Evolutionary conservation across 1,140 invertebrate genomes (phyloP).

Genomic region (Tetramorium simillimum): DNA sequence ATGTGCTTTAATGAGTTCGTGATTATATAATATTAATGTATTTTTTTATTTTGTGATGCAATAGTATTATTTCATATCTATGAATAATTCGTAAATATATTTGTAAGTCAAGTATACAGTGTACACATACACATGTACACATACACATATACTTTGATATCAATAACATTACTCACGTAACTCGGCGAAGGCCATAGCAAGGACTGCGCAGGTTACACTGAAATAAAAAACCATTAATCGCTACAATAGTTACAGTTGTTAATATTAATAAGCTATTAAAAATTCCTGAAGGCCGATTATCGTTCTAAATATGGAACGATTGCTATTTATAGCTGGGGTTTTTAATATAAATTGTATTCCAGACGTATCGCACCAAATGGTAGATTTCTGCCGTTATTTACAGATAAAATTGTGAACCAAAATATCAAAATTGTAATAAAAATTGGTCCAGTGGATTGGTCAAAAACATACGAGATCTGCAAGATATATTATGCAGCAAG

Average conservation of each 20-base stretch:
- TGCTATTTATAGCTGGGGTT: not conserved
- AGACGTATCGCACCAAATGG: not conserved
- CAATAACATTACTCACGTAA: slow-evolving; percentile 79
- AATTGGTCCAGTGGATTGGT: not conserved
- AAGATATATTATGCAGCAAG: not conserved
- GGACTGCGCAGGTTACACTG: slow-evolving; percentile 74
- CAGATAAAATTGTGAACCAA: not conserved
- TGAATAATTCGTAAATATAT: not conserved
- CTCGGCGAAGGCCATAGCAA: slow-evolving; percentile 64
- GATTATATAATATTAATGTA: not conserved
- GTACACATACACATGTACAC: not conserved
- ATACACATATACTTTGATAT: not conserved
- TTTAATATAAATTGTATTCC: not conserved
- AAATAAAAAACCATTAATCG: slow-evolving; percentile 55
- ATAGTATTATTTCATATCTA: not conserved
- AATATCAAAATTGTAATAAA: not conserved
- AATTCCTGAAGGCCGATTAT: not conserved
- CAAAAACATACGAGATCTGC: not conserved
- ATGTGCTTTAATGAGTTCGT: not conserved
- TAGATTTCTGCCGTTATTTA: not conserved
- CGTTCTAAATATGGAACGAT: not conserved
- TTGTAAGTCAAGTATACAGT: too few relatives aligned
- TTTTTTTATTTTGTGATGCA: not conserved
- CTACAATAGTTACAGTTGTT: not conserved
- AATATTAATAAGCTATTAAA: slow-evolving; percentile 36